Base-by-base conservation (phyloP, 1,140 invertebrate genomes). In the Laodelphax striatellus region DNA sequence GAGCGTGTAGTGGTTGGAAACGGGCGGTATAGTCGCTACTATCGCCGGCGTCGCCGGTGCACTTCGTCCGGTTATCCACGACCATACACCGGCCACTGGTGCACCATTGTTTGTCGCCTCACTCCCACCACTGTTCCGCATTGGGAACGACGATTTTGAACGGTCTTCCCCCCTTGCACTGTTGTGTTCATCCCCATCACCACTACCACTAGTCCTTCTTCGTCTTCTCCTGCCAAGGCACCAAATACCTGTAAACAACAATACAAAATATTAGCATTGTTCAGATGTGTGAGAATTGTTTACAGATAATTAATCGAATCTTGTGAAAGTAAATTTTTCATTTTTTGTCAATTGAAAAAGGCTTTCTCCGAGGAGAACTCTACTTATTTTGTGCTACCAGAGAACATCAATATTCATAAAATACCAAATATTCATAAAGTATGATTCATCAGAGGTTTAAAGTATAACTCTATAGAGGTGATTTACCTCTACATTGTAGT, bases 1-100 rank as follows among this genome's bases (percentile, higher is more conserved):
- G 79, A 85, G 81, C 9, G 82, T 85, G 67, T 85, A 85, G 68
- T 85, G 83, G 67, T 85, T 85, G 69, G 83, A 81, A 11, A 79
- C 80, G 9, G 65, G 53, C 16, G 41, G 52, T 13, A 46, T 34
- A 5, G 58, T 16, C 28, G 57, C 54, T 2, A 43, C 22, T 13
- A 22, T 9, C 21, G 46, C n/a, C 17, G 59, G 57, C 8, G 70
- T 69, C 5, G 69, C 70, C 0, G 73, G 72, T 9, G 66, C 56
- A 11, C 81, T 73, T 58, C 80, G 74, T 13, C 78, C 78, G 21
- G 81, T 76, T 41, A 81, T 64, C 82, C 82, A 84, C 10, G 81
- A 82, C 82, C 82, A 84, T 8, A 83, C 81, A 38, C 62, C 46
- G 24, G 46, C 65, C 17, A 42, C 9, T 34, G 13, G 21, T 53